Conservation (phyloP, 2,888 invertebrate genomes). For the Acleris literana region DNA sequence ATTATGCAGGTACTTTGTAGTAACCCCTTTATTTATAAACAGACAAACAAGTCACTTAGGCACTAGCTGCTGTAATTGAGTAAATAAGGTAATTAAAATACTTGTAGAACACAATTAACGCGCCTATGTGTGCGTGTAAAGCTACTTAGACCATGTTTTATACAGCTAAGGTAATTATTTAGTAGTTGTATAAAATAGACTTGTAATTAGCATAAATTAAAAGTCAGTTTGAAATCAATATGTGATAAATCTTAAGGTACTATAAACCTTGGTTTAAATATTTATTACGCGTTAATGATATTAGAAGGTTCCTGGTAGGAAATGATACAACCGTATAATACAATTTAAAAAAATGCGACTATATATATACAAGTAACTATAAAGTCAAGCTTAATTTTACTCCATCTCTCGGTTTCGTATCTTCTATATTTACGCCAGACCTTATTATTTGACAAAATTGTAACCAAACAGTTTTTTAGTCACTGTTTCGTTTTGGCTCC, state of each 20-base stretch:
- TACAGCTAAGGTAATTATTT: conserved; percentile 3
- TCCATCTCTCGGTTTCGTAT: no score
- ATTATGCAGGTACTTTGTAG: background rate
- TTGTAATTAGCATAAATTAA: conserved; percentile 32
- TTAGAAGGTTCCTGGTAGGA: conserved; percentile 12
- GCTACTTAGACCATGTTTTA: conserved; percentile 13
- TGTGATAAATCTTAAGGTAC: conserved; percentile 24
- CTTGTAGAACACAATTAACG: conserved; percentile 65
- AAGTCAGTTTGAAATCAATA: conserved; percentile 31
- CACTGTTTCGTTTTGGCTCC: no score
- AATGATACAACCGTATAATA: background rate
- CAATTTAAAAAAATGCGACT: no score
- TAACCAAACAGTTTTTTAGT: no score
- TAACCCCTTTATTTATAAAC: conserved; percentile 14
- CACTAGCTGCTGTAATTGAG: conserved; percentile 26
- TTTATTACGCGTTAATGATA: conserved; percentile 15
- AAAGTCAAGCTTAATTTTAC: no score
- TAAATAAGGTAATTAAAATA: conserved; percentile 68
- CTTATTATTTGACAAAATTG: no score
- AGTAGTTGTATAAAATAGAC: conserved; percentile 13
- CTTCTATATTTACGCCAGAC: no score
- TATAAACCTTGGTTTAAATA: conserved; percentile 27
- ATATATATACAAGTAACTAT: no score
- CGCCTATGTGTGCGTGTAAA: conserved; percentile 13
- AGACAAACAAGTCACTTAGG: conserved; percentile 19